Percentiles rank a stretch among this genome's conserved stretches.
Evolutionary conservation across 2,797 vertebrate species (phyloP).

Genomic region (Diceros bicornis): DNA sequence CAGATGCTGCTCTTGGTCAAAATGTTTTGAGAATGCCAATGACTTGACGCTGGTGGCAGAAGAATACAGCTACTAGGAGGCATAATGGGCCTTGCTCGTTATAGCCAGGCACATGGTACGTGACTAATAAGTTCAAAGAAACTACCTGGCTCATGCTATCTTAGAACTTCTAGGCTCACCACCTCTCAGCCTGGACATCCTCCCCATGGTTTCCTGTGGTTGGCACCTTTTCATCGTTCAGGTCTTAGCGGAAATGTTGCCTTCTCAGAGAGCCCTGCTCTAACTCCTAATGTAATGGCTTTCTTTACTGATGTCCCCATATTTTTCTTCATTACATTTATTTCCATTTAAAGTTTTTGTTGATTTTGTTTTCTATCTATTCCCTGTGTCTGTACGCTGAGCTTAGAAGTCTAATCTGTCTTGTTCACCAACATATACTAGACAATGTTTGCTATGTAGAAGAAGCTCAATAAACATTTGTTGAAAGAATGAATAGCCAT

Average conservation of each 20-base stretch:
- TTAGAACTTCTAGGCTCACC: not conserved
- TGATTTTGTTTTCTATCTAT: not conserved
- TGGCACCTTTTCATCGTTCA: not conserved
- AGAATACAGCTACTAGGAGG: not conserved
- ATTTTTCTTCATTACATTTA: not conserved
- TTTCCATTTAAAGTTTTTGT: not conserved
- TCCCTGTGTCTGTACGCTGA: not conserved
- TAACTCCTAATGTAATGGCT: not conserved
- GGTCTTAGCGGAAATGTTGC: not conserved
- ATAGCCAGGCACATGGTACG: not conserved
- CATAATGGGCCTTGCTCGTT: not conserved
- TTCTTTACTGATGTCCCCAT: not conserved
- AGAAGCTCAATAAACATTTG: constrained; percentile 64
- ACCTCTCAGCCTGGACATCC: not conserved
- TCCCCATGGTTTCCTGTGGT: not conserved
- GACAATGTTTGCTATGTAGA: not conserved
- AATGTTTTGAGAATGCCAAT: not conserved
- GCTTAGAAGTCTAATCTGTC: not conserved
- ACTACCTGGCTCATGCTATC: not conserved
- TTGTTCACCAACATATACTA: not conserved
- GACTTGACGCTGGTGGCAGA: not conserved
- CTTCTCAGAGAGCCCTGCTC: not conserved
- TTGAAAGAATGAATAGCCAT: constrained; percentile 58
- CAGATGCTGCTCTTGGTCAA: not conserved
- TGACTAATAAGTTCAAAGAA: not conserved